Evolutionary conservation across 2,888 invertebrate species (phyloP).

Genomic region (Drosophila nigricruria): DNA sequence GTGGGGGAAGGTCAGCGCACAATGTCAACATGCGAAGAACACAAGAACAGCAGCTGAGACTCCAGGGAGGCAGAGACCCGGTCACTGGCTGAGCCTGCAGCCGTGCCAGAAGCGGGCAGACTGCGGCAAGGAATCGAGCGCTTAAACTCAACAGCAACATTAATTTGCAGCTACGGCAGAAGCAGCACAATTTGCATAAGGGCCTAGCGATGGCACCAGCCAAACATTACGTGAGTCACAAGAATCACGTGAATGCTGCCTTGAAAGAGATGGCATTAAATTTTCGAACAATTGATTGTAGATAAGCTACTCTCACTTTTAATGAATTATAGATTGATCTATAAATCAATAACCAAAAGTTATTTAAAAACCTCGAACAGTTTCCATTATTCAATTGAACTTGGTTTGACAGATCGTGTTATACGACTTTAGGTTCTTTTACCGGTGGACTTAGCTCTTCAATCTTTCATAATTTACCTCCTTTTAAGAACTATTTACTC

Average conservation of each 20-base stretch:
- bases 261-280: neutral
- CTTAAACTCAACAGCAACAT: slow-evolving; percentile 83
- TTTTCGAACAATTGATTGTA: neutral
- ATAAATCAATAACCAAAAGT: neutral
- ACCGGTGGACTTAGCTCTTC: neutral
- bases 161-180: slow-evolving; percentile 77
- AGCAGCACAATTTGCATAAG: slow-evolving; percentile 70
- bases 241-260: neutral
- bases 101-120: slow-evolving; percentile 12
- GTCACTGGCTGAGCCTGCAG: slow-evolving; percentile 34
- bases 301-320: no score
- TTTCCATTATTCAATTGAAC: no score
- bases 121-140: slow-evolving; percentile 56
- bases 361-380: no score
- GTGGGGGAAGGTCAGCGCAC: slow-evolving; percentile 81
- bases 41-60: slow-evolving; percentile 77
- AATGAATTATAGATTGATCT: no score
- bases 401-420: no score
- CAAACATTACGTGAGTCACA: slow-evolving; percentile 6
- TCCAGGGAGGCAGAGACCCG: slow-evolving; percentile 46
- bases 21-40: slow-evolving; percentile 68
- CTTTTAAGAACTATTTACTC: neutral
- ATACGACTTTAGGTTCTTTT: neutral
- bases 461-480: neutral
- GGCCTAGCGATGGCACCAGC: slow-evolving; percentile 47